phyloP scores from a whole-genome alignment of 1,140 invertebrate species.

The Apis mellifera region DNA sequence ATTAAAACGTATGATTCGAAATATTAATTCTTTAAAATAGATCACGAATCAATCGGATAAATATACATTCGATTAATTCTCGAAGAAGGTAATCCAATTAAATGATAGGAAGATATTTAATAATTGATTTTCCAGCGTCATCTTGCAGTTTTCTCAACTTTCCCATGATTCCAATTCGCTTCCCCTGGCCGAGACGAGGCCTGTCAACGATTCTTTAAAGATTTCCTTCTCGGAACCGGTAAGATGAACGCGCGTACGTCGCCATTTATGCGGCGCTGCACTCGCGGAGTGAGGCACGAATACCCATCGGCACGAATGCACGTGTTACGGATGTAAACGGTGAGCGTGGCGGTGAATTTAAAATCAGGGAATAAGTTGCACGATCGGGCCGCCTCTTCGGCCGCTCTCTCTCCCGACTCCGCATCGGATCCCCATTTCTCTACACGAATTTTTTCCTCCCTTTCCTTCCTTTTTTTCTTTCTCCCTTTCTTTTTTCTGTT shows the following conservation, averaged over 20 bases:
- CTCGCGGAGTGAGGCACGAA: conserved; percentile 12
- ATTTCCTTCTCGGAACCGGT: conserved; percentile 28
- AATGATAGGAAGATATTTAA: too few species aligned
- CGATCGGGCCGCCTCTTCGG: conserved; percentile 30
- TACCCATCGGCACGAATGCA: conserved; percentile 50
- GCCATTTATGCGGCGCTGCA: conserved; percentile 15
- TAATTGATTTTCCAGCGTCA: too few species aligned
- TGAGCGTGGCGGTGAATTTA: conserved; percentile 63
- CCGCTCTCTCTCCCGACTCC: neutral
- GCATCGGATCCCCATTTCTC: conserved; percentile 15
- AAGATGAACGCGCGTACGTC: conserved; percentile 24
- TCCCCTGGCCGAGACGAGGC: neutral
- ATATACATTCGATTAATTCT: too few species aligned
- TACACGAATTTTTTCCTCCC: too few species aligned
- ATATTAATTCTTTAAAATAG: too few species aligned
- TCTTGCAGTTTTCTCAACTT: neutral
- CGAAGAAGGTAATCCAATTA: too few species aligned
- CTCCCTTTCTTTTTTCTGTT: neutral
- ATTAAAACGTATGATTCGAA: too few species aligned
- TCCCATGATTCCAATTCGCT: neutral
- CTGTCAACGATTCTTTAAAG: conserved; percentile 11
- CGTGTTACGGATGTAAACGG: conserved; percentile 64
- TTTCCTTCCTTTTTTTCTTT: neutral
- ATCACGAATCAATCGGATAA: too few species aligned
- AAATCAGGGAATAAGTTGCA: conserved; percentile 61